phyloP scores from a whole-genome alignment of 1,140 invertebrate genomes.

The Formica selysi region DNA sequence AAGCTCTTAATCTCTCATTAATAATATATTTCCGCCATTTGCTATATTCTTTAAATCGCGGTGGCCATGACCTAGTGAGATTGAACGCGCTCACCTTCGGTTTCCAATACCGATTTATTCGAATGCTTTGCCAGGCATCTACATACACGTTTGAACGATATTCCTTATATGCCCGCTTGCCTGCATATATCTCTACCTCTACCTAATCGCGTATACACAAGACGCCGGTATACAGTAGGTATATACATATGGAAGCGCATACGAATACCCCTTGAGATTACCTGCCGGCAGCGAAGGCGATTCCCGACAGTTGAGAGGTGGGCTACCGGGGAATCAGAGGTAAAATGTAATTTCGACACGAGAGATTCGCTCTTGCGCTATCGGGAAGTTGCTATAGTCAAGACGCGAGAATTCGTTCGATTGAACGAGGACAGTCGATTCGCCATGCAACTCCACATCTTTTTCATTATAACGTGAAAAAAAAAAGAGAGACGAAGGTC shows the following conservation, averaged over 20 bases:
- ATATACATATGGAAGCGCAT: slow-evolving; percentile 51
- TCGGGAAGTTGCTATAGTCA: slow-evolving; percentile 20
- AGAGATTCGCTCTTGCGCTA: slow-evolving; percentile 60
- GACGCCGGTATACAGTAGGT: background rate
- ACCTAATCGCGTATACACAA: slow-evolving; percentile 39
- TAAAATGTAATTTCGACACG: slow-evolving; percentile 75
- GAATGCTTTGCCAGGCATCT: slow-evolving; percentile 43
- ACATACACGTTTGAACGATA: slow-evolving; percentile 39
- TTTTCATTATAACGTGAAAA: background rate
- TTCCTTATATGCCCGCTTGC: slow-evolving; percentile 1
- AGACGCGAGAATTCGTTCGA: slow-evolving; percentile 10
- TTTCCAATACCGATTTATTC: slow-evolving; percentile 43
- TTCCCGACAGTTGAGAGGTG: slow-evolving; percentile 56
- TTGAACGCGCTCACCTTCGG: slow-evolving; percentile 32
- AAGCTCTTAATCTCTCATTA: slow-evolving; percentile 74
- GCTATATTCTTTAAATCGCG: slow-evolving; percentile 65
- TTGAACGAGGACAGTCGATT: slow-evolving; percentile 19
- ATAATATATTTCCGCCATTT: slow-evolving; percentile 78
- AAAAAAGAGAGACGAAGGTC: background rate
- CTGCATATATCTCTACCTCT: slow-evolving; percentile 2
- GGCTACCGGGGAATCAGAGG: slow-evolving; percentile 71
- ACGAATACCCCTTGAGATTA: slow-evolving; percentile 71
- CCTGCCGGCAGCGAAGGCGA: slow-evolving; percentile 68
- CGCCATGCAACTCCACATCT: background rate
- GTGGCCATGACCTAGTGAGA: slow-evolving; percentile 74